phyloP scores from a whole-genome alignment of 2,888 invertebrate species.

The Mesorhabditis sp. region DNA sequence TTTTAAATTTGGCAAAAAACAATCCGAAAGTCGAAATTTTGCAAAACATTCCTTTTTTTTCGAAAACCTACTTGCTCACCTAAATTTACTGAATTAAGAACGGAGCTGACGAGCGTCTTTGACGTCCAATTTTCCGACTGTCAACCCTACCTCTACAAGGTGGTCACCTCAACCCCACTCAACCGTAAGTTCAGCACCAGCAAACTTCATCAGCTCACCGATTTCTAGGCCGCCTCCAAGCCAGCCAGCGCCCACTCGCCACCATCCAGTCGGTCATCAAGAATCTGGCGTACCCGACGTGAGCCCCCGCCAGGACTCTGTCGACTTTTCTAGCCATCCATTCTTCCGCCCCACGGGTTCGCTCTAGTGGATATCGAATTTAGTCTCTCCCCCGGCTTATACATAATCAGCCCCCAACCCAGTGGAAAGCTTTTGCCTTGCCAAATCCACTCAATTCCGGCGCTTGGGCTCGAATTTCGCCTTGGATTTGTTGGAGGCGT shows the following conservation, averaged over 20 bases:
- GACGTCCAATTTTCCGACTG: conserved; percentile 87
- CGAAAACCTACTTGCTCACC: conserved; percentile 2
- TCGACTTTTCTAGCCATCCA: too few relatives aligned
- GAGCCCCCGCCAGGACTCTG: neutral
- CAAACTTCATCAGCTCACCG: neutral
- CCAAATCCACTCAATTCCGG: too few relatives aligned
- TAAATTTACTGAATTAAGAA: conserved; percentile 9
- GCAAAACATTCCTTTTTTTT: neutral
- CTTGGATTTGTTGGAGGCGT: too few relatives aligned
- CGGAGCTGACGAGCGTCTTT: conserved; percentile 86
- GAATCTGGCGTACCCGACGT: neutral
- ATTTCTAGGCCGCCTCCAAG: neutral
- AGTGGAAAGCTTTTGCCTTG: too few relatives aligned
- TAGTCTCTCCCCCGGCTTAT: too few relatives aligned
- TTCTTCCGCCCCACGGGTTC: too few relatives aligned
- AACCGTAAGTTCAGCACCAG: neutral
- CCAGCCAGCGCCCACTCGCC: conserved; percentile 4
- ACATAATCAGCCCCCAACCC: too few relatives aligned
- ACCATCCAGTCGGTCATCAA: neutral
- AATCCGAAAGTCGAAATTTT: too few relatives aligned
- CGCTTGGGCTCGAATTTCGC: too few relatives aligned
- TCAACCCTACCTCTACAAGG: conserved; percentile 92
- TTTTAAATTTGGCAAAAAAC: too few relatives aligned
- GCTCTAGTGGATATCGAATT: too few relatives aligned
- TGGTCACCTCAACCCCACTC: conserved; percentile 58